phyloP scores from a whole-genome alignment of 2,888 invertebrate genomes.

The Sphaeridia pumilis region DNA sequence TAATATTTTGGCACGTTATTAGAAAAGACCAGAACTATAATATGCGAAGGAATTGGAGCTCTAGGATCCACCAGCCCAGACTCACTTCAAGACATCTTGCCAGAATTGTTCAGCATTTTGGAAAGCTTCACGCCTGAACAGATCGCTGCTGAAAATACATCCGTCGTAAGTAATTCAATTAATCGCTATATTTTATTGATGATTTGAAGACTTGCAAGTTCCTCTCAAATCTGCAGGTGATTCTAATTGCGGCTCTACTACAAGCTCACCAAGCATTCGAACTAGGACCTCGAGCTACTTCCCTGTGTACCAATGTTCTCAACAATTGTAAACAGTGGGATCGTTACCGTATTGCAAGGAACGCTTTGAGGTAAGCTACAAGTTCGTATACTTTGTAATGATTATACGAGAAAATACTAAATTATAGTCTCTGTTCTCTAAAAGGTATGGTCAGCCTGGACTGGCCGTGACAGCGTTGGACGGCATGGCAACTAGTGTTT shows the following conservation, averaged over 20 bases:
- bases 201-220: not conserved
- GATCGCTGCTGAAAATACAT: constrained; percentile 28
- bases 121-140: constrained; percentile 24
- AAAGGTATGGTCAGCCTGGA: constrained; percentile 62
- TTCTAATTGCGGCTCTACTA: constrained; percentile 26
- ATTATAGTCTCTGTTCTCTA: constrained; percentile 1
- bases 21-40: constrained; percentile 38
- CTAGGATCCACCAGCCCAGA: constrained; percentile 54
- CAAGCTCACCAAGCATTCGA: constrained; percentile 32
- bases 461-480: constrained; percentile 55
- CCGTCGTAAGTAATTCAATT: constrained; percentile 39
- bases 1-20: not conserved
- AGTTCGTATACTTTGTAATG: not conserved
- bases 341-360: constrained; percentile 69
- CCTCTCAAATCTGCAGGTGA: constrained; percentile 19
- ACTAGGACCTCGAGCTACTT: constrained; percentile 15
- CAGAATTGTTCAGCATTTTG: constrained; percentile 40
- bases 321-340: constrained; percentile 61
- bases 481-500: constrained; percentile 55
- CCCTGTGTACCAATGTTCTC: constrained; percentile 47
- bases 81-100: constrained; percentile 48
- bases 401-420: not conserved
- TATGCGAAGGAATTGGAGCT: constrained; percentile 64
- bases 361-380: constrained; percentile 31
- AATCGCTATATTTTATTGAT: not conserved